Conservation (phyloP, 2,113 vertebrate species). For the Ondatra zibethicus region DNA sequence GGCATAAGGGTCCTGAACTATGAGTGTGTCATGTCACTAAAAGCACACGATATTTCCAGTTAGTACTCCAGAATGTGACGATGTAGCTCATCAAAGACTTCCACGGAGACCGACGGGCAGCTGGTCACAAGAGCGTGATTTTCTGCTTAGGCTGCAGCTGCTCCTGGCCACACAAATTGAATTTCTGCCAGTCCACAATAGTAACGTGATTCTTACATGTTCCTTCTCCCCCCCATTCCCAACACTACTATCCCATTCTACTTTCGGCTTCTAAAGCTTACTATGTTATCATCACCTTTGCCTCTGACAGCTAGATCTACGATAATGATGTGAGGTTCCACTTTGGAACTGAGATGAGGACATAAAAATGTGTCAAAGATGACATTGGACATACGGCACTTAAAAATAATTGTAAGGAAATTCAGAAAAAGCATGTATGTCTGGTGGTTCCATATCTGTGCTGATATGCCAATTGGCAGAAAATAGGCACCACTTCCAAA, state of each 20-base stretch:
- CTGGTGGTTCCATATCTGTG: slow-evolving; percentile 41
- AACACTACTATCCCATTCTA: not conserved
- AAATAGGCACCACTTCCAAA: not conserved
- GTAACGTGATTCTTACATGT: slow-evolving; percentile 11
- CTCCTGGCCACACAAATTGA: not conserved
- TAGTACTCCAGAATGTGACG: not conserved
- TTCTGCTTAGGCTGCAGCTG: slow-evolving; percentile 22
- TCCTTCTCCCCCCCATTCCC: not conserved
- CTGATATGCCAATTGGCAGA: not conserved
- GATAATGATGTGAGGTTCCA: slow-evolving; percentile 40
- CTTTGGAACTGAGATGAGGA: slow-evolving; percentile 48
- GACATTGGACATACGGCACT: slow-evolving; percentile 63
- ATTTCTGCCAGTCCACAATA: not conserved
- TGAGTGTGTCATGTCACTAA: not conserved
- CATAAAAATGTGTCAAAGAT: slow-evolving; percentile 56
- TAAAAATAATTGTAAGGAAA: slow-evolving; percentile 61
- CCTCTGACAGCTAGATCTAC: slow-evolving; percentile 62
- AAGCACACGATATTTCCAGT: not conserved
- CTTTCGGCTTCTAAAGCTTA: slow-evolving; percentile 5
- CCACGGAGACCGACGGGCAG: not conserved
- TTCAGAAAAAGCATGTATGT: slow-evolving; percentile 41
- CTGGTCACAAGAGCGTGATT: not conserved
- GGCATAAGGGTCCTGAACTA: not conserved
- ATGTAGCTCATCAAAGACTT: not conserved
- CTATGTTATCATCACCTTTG: slow-evolving; percentile 47